Conservation (phyloP, 2,113 vertebrate species). For the Dissostichus mawsoni region DNA sequence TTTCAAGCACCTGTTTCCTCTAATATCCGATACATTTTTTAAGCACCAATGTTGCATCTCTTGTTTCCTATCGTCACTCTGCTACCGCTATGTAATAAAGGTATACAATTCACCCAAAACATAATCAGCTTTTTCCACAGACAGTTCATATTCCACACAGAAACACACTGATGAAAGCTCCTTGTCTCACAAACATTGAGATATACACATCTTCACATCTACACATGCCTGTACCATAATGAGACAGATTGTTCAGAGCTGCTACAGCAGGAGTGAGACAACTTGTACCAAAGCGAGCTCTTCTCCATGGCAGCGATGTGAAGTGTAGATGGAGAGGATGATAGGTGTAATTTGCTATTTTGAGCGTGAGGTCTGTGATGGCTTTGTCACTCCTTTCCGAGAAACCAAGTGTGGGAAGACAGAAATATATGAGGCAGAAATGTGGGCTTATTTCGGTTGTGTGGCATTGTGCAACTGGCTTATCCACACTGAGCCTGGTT, state of each 20-base stretch:
- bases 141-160: background rate
- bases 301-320: background rate
- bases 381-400: background rate
- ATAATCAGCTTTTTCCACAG: background rate
- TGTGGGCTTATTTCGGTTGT: background rate
- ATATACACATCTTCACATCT: background rate
- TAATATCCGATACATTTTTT: background rate
- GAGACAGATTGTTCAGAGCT: too few species aligned
- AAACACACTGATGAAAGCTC: background rate
- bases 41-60: background rate
- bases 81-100: background rate
- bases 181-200: background rate
- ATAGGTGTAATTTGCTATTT: slow-evolving; percentile 2
- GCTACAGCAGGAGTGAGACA: too few species aligned
- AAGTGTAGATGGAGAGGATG: background rate
- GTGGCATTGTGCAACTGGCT: too few species aligned
- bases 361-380: background rate
- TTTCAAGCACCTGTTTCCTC: background rate
- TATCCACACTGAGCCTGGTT: too few species aligned
- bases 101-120: background rate
- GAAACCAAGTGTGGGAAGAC: background rate
- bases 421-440: background rate
- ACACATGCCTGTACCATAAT: background rate
- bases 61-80: background rate
- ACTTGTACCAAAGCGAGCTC: background rate